Base-by-base conservation (phyloP, 2,888 invertebrate genomes). In the Bellardia bayeri region DNA sequence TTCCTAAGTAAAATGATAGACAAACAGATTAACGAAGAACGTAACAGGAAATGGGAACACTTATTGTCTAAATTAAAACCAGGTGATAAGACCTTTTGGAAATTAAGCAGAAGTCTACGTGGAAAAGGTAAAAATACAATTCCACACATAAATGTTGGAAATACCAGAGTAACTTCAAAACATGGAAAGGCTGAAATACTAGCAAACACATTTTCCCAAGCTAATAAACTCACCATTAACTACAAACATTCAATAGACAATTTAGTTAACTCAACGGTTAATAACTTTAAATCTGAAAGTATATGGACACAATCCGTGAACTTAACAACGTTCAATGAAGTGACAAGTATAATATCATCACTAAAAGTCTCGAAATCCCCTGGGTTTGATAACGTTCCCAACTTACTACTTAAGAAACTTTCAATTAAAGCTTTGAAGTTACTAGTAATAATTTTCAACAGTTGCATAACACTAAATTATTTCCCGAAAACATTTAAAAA, bases 401-500 rank as follows among this genome's bases (percentile, higher is more conserved):
- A 79, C 8, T 8, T 79, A 1, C 9, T 79, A n/a, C 13, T 69
- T 23, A 79, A 68, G 37, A 79, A 68, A 11, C 68, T 79, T 3
- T 68, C 68, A 30, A 58, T 30, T 13, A 68, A 49, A 45, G 68
- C 79, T 45, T 7, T 68, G n/a, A 79, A n/a, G 13, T 11, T 45
- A 16, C 13, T 69, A 8, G 33, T 64, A 14, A 42, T 40, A n/a
- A 64, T 81, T 16, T 81, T 72, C 2, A 81, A 72, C 23, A 63
- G 30, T 33, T 81, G 56, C 30, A 14, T 81, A 63, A 71, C 14
- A 64, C 54, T 66, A n/a, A 58, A 37, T 30, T 74, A 74, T 61
- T 74, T 75, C 14, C 74, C 74, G 6, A 61, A 9, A 16, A 42
- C 7, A 8, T 75, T 75, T 58, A 61, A 75, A 75, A 63, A 71